phyloP scores from a whole-genome alignment of 2,113 vertebrate species.

The Dromas ardeola region DNA sequence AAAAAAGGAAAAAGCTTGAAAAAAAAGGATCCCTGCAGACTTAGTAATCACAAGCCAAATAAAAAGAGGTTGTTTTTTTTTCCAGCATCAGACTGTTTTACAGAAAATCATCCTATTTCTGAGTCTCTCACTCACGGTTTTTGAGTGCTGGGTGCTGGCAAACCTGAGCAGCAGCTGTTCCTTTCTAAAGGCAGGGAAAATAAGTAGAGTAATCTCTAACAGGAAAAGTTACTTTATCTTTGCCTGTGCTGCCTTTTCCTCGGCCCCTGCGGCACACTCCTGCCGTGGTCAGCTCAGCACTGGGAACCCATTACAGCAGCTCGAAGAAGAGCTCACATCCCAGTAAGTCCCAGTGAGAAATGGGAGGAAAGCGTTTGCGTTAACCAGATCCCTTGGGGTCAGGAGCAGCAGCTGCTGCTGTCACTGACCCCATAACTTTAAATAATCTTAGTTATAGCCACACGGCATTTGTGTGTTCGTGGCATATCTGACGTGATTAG shows the following conservation, averaged over 20 bases:
- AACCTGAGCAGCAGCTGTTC: conserved; percentile 48
- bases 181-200: conserved; percentile 21
- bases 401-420: conserved; percentile 57
- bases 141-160: conserved; percentile 38
- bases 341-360: neutral
- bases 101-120: conserved; percentile 43
- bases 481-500: conserved; percentile 3
- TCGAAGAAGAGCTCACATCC: neutral
- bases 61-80: neutral
- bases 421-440: conserved; percentile 45
- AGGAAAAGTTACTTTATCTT: neutral
- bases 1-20: neutral
- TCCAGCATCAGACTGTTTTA: neutral
- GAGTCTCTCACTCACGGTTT: conserved; percentile 13
- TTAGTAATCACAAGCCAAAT: conserved; percentile 9
- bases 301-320: neutral
- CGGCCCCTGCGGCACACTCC: neutral
- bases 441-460: neutral
- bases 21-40: conserved; percentile 2
- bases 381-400: conserved; percentile 1
- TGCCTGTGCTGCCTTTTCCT: neutral
- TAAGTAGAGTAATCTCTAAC: neutral
- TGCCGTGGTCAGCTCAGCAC: neutral
- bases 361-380: neutral
- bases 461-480: neutral